Percentiles rank a stretch among this genome's conserved stretches.
Conservation (phyloP, 2,797 vertebrate species). For the Leptatherina wallacei region DNA sequence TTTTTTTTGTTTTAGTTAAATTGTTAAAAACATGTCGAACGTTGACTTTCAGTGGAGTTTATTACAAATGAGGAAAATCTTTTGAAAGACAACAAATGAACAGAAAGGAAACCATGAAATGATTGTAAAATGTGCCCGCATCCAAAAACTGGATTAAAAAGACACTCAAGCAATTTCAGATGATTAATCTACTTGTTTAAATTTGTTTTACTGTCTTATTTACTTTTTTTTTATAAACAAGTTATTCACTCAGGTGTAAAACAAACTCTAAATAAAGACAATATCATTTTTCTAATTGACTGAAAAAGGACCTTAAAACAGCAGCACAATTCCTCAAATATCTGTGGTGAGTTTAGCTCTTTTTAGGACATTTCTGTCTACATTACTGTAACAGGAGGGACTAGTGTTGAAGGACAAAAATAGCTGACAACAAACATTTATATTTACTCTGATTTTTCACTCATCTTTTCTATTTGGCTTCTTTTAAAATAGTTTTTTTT, state of each 20-base stretch:
- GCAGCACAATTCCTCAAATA: background rate
- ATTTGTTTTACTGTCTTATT: no score
- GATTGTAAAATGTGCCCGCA: background rate
- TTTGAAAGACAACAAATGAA: conserved; percentile 1
- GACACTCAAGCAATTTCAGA: conserved; percentile 15
- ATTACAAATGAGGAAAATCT: conserved; percentile 7
- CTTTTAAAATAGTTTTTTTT: background rate
- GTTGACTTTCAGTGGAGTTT: background rate
- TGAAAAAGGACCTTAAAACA: conserved; percentile 6
- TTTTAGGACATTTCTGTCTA: background rate
- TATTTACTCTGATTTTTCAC: conserved; percentile 7
- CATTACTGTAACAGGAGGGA: background rate
- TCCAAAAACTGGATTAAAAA: background rate
- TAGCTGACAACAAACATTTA: background rate
- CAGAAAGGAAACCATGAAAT: conserved; percentile 1
- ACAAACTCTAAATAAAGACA: background rate
- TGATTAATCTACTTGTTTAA: conserved; percentile 1
- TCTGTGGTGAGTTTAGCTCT: conserved; percentile 6
- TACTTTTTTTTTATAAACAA: background rate
- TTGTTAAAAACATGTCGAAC: background rate
- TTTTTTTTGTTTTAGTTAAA: background rate
- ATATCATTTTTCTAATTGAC: background rate
- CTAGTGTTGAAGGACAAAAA: background rate
- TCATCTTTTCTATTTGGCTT: background rate
- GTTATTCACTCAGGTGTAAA: background rate